Evolutionary conservation across 2,113 vertebrate species (phyloP).

Genomic region (Struthidea cinerea): DNA sequence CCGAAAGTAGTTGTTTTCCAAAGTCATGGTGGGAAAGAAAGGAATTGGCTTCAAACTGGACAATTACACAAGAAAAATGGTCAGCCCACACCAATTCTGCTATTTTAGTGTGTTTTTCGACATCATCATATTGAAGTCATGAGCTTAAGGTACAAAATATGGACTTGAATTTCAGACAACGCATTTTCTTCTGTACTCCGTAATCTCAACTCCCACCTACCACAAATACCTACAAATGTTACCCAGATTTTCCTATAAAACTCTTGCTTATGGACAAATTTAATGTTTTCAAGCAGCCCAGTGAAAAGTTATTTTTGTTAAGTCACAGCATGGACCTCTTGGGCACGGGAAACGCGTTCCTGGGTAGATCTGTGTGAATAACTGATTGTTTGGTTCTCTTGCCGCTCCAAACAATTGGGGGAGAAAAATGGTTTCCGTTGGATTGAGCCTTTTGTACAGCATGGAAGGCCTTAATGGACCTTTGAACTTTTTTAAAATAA

Average conservation of each 20-base stretch:
- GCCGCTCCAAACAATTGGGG: slow-evolving; percentile 36
- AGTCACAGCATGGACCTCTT: not conserved
- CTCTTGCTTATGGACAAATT: not conserved
- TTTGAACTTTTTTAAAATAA: slow-evolving; percentile 56
- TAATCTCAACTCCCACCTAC: accelerated
- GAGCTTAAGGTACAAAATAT: not conserved
- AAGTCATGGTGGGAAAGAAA: not conserved
- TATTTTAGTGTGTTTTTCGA: not conserved
- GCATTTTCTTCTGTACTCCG: accelerated
- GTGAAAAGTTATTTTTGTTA: not conserved
- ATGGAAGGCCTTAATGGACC: slow-evolving; percentile 46
- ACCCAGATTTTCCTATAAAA: not conserved
- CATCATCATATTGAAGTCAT: not conserved
- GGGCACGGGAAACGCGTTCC: not conserved
- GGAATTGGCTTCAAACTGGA: not conserved
- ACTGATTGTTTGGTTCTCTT: slow-evolving; percentile 53
- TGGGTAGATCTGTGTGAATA: slow-evolving; percentile 60
- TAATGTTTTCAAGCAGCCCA: not conserved
- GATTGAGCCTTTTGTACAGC: slow-evolving; percentile 40
- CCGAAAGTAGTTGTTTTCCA: not conserved
- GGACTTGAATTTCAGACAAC: not conserved
- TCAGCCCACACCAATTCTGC: accelerated
- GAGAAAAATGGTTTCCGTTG: slow-evolving; percentile 65
- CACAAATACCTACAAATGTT: not conserved
- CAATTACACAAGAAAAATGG: not conserved